Base-by-base conservation (phyloP, 1,140 invertebrate species). In the Arion vulgaris region DNA sequence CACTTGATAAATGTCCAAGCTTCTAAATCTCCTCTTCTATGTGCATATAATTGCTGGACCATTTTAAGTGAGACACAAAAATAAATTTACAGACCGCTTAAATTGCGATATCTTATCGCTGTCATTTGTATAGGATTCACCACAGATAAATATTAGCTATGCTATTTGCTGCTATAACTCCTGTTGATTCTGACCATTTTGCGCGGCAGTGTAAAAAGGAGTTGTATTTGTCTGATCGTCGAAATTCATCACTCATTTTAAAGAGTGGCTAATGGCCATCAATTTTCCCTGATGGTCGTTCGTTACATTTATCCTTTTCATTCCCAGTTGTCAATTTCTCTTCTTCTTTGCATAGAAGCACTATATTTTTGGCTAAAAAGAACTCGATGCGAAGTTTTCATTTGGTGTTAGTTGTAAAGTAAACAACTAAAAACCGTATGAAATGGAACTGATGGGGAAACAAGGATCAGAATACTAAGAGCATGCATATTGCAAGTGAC, bases 21-120 rank as follows among this genome's bases (percentile, higher is more conserved):
- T 49, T 49, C 38, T 73, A 73, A 39, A 73, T 41, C 71, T 23
- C 32, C n/a, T 28, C 38, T 41, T 34, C 41, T n/a, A 49, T 41
- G 26, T n/a, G 32, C n/a, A 78, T 49, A 66, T 66, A 66, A 78
- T 66, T 62, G 4, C 45, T 4, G 28, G 53, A 28, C 73, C 4
- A 41, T 75, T 75, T 78, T 66, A 36, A 57, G 53, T 13, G 51
- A 68, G 57, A 26, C 32, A 68, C 51, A 66, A 78, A 75, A 57
- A 62, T 78, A 78, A 78, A 78, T 78, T 78, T 78, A 78, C 76
- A 51, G 76, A 78, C 53, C 76, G 51, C 76, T 78, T 34, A 66
- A 78, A 78, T 66, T 62, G 15, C n/a, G 76, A 66, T 78, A 78
- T 78, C 76, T 78, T 78, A 57, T 78, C 53, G 34, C 57, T 53